Evolutionary conservation across 2,113 vertebrate species (phyloP), one percentile per base, ranked within the genome.

Genomic region (Ciconia maguari): DNA sequence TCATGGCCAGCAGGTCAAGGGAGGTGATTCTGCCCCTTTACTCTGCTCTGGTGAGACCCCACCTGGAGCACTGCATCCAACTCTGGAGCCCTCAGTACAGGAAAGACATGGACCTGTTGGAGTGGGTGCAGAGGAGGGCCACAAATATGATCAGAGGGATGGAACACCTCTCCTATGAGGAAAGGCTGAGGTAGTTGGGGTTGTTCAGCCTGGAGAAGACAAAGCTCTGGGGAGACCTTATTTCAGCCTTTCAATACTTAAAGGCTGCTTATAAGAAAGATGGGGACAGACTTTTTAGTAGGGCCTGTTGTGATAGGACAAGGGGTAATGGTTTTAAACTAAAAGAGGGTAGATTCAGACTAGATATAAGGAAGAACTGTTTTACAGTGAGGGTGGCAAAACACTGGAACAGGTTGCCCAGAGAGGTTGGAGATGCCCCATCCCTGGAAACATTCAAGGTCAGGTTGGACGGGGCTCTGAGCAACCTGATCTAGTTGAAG

Each of bases 291-390:
- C 5, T 4, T 71, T 66, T 66, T 64, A 72, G 6, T 9, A 64
- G 8, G 25, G 4, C 22, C 13, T 64, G 5, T 55, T 51, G 17
- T 1, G 2, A 49, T 1, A 49, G 15, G 34, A 25, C 15, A 38
- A 32, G 15, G 44, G 54, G 4, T 13, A 51, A 51, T 11, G 9
- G 13, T n/a, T 84, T 88, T 51, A 61, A 84, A 46, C 18, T 16
- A 26, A 65, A n/a, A 1, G 3, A 65, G 17, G 4, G 10, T 34
- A 77, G 25, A 68, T 48, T 36, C 9, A 81, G 29, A 30, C 3
- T 29, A 34, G 19, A 8, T 11, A 6, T 16, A 46, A 68, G 5
- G 26, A 80, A 26, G 41, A 70, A 18, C 16, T 58, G 1, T 13
- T 82, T 75, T 81, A 42, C 10, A 22, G 1, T 51, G 14, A 58